Conservation (phyloP, 2,113 vertebrate genomes). For the Nipponia nippon region DNA sequence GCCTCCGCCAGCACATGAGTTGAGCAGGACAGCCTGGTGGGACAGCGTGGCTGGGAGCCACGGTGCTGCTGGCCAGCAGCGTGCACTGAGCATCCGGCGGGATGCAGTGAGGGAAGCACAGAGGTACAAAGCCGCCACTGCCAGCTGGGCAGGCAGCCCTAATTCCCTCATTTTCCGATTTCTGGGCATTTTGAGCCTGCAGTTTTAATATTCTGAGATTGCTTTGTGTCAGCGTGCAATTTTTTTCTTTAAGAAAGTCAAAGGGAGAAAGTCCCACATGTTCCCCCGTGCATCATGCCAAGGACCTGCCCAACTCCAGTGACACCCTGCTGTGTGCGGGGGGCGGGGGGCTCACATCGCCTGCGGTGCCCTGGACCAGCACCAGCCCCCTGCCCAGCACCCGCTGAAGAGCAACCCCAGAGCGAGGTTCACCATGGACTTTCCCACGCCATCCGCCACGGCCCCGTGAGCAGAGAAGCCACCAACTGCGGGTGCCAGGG, state of each 20-base stretch:
- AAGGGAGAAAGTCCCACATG: background rate
- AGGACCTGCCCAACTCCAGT: background rate
- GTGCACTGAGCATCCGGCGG: background rate
- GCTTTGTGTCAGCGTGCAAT: background rate
- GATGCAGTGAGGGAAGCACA: background rate
- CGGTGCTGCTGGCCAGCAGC: background rate
- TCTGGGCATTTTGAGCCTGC: background rate
- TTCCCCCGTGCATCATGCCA: fast-evolving
- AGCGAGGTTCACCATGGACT: fast-evolving
- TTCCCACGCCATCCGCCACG: fast-evolving
- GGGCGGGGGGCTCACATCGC: fast-evolving
- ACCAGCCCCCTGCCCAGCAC: background rate
- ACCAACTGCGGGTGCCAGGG: fast-evolving
- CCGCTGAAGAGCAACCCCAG: background rate
- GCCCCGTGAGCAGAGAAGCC: background rate
- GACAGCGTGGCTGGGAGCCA: background rate
- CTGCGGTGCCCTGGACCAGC: background rate
- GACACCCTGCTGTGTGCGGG: fast-evolving
- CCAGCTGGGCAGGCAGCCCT: background rate
- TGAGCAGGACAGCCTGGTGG: background rate
- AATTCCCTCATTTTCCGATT: background rate
- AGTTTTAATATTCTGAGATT: background rate
- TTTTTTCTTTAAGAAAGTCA: background rate
- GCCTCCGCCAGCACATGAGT: background rate
- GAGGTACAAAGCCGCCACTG: background rate